A percentile compares a stretch with the other conserved stretches of the same genome.
These are phyloP conservation scores for Poicephalus meyeri DNA, from an alignment of 2,113 vertebrate genomes.

Conservation along the genomic window DNA sequence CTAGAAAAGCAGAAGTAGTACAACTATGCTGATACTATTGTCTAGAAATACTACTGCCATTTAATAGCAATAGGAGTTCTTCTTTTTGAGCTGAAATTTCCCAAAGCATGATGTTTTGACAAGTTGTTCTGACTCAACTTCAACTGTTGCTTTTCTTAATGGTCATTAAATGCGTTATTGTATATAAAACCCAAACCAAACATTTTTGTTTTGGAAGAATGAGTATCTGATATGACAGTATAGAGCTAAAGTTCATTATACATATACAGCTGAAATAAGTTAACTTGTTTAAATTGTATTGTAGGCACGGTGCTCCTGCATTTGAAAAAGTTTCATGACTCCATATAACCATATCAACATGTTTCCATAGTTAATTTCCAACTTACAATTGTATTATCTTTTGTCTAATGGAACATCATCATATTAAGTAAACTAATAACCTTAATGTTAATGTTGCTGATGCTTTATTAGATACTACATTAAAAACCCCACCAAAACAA, in stretches of 20 bases:
- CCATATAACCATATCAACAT: constrained; percentile 62
- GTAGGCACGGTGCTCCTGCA: constrained; percentile 23
- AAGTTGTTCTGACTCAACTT: not conserved
- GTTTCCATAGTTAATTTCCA: constrained; percentile 67
- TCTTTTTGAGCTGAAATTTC: not conserved
- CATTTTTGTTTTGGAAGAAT: constrained; percentile 4
- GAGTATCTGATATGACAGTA: constrained; percentile 41
- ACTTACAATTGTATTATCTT: constrained; percentile 57
- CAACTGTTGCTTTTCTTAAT: not conserved
- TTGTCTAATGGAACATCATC: constrained; percentile 61
- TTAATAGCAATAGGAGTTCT: not conserved
- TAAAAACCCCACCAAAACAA: not conserved
- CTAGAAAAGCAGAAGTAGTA: not conserved
- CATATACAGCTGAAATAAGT: constrained; percentile 24
- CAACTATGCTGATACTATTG: not conserved
- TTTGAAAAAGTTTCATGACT: constrained; percentile 67
- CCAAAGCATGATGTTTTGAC: not conserved
- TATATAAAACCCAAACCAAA: not conserved
- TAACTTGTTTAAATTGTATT: constrained; percentile 54
- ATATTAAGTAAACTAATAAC: constrained; percentile 64
- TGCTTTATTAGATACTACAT: constrained; percentile 56
- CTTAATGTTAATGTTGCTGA: constrained; percentile 57
- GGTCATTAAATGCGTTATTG: not conserved
- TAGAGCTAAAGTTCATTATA: constrained; percentile 45
- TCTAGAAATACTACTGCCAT: not conserved